Evolutionary conservation across 92 coral and sea anemone species (phyloP).

Genomic region (Isaurus tuberculatus): DNA sequence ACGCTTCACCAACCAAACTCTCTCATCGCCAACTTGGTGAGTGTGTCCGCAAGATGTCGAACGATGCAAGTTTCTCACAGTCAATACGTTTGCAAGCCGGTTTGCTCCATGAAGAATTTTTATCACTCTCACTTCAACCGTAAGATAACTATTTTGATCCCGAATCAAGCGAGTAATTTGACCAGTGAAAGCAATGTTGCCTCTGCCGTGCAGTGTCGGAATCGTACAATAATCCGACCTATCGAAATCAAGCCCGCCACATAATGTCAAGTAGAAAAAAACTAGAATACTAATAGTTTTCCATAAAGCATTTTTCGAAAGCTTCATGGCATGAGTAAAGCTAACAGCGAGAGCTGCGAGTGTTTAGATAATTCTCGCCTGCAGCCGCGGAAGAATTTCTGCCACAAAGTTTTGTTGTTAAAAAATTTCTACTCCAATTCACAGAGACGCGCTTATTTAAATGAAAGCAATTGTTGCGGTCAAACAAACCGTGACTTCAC

Average conservation of each 20-base stretch:
- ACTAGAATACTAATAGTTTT: background rate
- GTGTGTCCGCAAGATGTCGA: constrained; percentile 82
- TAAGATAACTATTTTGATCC: constrained; percentile 50
- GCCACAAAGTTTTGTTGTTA: constrained; percentile 3
- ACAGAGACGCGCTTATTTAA: constrained; percentile 32
- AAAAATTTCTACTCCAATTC: background rate
- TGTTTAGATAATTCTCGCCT: background rate
- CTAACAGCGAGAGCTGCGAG: background rate
- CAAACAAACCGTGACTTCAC: constrained; percentile 22
- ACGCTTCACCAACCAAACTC: constrained; percentile 86
- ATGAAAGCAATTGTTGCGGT: constrained; percentile 37
- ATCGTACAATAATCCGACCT: constrained; percentile 65
- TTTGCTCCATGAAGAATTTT: constrained; percentile 61
- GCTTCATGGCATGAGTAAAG: constrained; percentile 28
- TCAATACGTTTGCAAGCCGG: constrained; percentile 36
- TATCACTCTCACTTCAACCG: constrained; percentile 64
- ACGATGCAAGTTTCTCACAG: constrained; percentile 62
- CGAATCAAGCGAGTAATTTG: constrained; percentile 57
- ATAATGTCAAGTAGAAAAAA: background rate
- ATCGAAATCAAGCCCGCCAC: constrained; percentile 22
- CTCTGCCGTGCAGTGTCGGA: constrained; percentile 71
- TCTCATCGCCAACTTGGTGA: constrained; percentile 76
- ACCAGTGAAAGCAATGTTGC: constrained; percentile 72
- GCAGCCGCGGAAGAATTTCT: background rate
- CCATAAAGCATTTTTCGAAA: background rate